These are phyloP conservation scores for Aptenodytes patagonicus DNA, from an alignment of 2,113 vertebrate species.

Conservation along the genomic window DNA sequence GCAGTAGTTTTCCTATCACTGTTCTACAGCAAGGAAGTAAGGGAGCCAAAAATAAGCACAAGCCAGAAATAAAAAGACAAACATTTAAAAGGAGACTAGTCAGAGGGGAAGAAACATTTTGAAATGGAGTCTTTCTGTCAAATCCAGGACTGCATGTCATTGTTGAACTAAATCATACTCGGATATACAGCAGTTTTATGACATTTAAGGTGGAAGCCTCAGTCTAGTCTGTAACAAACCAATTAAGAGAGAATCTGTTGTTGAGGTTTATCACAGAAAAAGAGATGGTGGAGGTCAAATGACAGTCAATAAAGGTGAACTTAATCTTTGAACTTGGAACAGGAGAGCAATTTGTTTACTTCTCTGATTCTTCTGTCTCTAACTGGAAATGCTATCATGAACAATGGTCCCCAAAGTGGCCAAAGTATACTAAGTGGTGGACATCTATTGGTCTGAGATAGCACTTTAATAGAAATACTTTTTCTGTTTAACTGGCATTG, in stretches of 20 bases:
- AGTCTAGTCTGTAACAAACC: neutral
- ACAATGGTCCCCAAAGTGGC: neutral
- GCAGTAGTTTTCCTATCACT: neutral
- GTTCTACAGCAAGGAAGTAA: neutral
- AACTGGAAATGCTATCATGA: neutral
- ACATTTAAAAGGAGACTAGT: neutral
- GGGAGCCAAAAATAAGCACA: neutral
- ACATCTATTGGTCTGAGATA: neutral
- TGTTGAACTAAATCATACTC: neutral
- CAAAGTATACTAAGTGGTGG: neutral
- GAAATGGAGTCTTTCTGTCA: neutral
- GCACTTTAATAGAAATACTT: neutral
- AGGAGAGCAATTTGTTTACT: neutral
- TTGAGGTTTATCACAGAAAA: neutral
- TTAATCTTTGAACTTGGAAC: neutral
- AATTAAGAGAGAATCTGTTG: neutral
- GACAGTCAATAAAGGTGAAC: neutral
- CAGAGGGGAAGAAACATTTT: neutral
- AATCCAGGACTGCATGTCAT: neutral
- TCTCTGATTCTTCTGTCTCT: neutral
- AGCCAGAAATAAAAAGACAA: neutral
- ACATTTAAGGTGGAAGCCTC: neutral
- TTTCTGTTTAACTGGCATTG: neutral
- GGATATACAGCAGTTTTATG: neutral
- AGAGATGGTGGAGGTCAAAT: neutral